Base-by-base conservation (phyloP, 2,113 vertebrate genomes). In the Paralichthys olivaceus region DNA sequence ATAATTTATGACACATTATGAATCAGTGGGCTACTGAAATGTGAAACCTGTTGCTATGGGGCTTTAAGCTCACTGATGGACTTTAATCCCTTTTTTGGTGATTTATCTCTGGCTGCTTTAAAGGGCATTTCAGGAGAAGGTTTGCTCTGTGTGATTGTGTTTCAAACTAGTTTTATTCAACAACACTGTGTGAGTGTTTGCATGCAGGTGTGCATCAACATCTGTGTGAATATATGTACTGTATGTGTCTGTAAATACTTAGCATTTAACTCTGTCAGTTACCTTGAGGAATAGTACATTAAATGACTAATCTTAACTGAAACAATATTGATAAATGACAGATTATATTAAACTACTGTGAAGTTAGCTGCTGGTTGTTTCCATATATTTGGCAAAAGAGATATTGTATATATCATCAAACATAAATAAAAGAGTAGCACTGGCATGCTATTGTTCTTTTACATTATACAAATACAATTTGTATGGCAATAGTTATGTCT, bases 11-110 rank as follows among this genome's bases (percentile, higher is more conserved):
- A 61, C 54, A 20, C 22, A 74, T 59, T 74, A 60, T 25, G 29
- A 40, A 61, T 61, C 49, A 4, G 15, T 49, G 26, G 51, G 58
- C 40, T 0, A 4, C 34, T 45, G 26, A 64, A 72, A 51, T 65
- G 6, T 60, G 20, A 65, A 34, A 37, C 22, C 28, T 3, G 22
- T 64, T 84, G 62, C 58, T 47, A n/a, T 65, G 37, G 69, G 57
- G 54, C 58, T 54, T 67, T 58, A 45, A 72, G 56, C 62, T 74
- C 60, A 73, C 59, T 84, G 77, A 76, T 72, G 77, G 72, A 28
- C 59, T 66, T 13, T 80, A 73, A 73, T 80, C 77, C 58, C 54
- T 66, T 72, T 49, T 72, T 57, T 34, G 57, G 29, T 20, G 20
- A 49, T 78, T 79, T 51, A 62, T 64, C 77, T 64, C 63, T 3